Conservation (phyloP, 1,140 invertebrate species). For the Bombus superbus region DNA sequence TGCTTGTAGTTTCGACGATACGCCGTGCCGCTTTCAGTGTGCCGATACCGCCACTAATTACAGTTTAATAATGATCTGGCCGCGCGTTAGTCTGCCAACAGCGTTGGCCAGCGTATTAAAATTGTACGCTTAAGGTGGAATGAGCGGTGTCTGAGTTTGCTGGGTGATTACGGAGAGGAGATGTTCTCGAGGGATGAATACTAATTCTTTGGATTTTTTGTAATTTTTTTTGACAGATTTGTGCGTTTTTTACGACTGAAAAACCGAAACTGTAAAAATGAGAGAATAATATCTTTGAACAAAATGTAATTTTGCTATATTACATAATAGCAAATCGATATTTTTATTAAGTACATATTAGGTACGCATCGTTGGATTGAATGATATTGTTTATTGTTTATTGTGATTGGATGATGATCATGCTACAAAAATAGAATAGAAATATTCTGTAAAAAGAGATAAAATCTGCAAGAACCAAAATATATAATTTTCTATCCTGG, state of each 20-base stretch:
- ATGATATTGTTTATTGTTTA: too few species aligned
- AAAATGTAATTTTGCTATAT: too few species aligned
- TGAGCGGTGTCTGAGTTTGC: not conserved
- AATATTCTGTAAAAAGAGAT: too few species aligned
- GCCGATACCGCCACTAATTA: conserved; percentile 24
- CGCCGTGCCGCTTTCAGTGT: not conserved
- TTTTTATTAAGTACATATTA: too few species aligned
- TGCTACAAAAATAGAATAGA: too few species aligned
- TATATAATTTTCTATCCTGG: too few species aligned
- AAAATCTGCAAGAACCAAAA: too few species aligned
- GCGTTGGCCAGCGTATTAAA: not conserved
- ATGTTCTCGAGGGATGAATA: not conserved
- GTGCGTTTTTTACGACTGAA: not conserved
- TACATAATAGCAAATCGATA: too few species aligned
- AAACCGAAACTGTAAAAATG: not conserved
- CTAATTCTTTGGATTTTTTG: not conserved
- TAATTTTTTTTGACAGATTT: not conserved
- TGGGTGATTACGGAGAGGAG: not conserved
- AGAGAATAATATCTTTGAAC: too few species aligned
- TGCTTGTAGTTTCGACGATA: conserved; percentile 5
- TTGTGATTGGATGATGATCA: too few species aligned
- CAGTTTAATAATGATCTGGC: conserved; percentile 25
- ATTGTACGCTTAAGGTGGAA: not conserved
- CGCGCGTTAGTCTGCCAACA: not conserved
- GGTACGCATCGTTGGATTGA: too few species aligned